Evolutionary conservation across 1,140 invertebrate genomes (phyloP).

Genomic region (Pseudobourletiella spinata): DNA sequence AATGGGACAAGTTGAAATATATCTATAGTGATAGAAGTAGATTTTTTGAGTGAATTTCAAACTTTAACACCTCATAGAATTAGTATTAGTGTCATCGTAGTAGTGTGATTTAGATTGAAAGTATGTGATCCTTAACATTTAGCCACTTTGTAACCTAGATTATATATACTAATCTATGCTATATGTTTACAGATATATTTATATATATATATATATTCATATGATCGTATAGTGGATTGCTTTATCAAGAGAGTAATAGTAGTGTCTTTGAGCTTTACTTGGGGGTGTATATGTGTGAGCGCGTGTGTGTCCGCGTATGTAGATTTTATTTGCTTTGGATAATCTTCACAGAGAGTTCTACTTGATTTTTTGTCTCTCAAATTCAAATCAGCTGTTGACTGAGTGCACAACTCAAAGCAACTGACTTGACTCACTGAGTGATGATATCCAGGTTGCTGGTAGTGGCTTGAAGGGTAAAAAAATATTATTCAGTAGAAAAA

Average conservation of each 20-base stretch:
- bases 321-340: background rate
- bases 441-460: background rate
- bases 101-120: no score
- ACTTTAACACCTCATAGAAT: no score
- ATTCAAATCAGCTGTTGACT: background rate
- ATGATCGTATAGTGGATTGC: constrained; percentile 4
- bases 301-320: background rate
- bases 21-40: no score
- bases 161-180: no score
- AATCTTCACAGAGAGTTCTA: background rate
- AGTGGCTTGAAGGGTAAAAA: background rate
- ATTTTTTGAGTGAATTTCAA: no score
- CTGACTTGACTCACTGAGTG: background rate
- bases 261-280: constrained; percentile 11
- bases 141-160: no score
- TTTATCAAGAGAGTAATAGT: background rate
- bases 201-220: no score
- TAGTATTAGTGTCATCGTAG: no score
- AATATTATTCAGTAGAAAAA: background rate
- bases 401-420: background rate
- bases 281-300: background rate
- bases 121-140: no score
- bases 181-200: no score
- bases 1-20: no score
- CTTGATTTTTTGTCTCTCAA: background rate